Percentiles rank a stretch among this genome's conserved stretches.
phyloP scores from a whole-genome alignment of 2,888 invertebrate genomes.

The Dynastes tityus region DNA sequence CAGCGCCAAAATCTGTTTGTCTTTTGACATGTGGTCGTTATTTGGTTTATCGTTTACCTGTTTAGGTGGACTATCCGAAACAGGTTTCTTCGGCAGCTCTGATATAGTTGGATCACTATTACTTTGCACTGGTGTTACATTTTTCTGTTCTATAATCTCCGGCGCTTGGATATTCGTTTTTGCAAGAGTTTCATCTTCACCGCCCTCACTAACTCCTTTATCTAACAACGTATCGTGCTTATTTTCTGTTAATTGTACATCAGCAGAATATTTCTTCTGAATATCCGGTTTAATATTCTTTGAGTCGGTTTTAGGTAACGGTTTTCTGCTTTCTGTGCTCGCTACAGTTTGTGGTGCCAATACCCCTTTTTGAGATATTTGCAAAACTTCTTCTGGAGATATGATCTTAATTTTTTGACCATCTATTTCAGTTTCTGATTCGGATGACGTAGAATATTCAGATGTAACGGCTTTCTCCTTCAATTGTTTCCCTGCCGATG shows the following conservation, averaged over 20 bases:
- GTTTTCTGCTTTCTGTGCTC: not conserved
- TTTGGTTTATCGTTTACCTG: constrained; percentile 6
- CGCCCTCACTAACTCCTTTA: constrained; percentile 58
- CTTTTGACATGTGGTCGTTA: constrained; percentile 7
- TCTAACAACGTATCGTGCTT: not conserved
- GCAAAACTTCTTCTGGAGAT: constrained; percentile 67
- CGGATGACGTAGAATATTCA: constrained; percentile 66
- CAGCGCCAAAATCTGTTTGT: constrained; percentile 20
- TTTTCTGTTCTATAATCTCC: constrained; percentile 15
- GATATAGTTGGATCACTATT: not conserved
- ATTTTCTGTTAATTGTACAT: constrained; percentile 8
- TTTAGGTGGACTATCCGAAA: not conserved
- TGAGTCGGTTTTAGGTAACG: not conserved
- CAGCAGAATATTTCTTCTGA: not conserved
- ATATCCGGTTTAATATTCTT: constrained; percentile 1
- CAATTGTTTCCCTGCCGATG: constrained; percentile 53
- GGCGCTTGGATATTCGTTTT: constrained; percentile 66
- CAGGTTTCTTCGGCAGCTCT: constrained; percentile 3
- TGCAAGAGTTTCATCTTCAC: constrained; percentile 67
- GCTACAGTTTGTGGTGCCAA: constrained; percentile 6
- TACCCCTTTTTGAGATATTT: constrained; percentile 35
- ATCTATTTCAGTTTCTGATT: constrained; percentile 70
- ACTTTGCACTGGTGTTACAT: not conserved
- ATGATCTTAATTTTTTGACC: constrained; percentile 70
- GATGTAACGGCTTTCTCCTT: constrained; percentile 38